phyloP scores from a whole-genome alignment of 2,797 vertebrate genomes.

The Staurois parvus region DNA sequence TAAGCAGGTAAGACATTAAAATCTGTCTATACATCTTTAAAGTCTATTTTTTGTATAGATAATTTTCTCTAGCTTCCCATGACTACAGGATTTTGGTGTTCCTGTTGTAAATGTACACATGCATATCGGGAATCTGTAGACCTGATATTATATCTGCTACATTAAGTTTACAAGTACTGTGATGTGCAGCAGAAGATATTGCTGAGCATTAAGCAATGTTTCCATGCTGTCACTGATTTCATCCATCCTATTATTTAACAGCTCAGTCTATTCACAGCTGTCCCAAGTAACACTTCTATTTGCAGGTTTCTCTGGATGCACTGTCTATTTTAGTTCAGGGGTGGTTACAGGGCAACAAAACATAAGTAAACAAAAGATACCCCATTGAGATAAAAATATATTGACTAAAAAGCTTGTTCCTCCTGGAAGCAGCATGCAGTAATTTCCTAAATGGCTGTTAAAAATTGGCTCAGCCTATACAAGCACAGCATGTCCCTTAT shows the following conservation, averaged over 20 bases:
- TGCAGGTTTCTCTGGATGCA: conserved; percentile 38
- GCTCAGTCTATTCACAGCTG: conserved; percentile 44
- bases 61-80: too few relatives aligned
- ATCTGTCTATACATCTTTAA: too few relatives aligned
- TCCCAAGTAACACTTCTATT: conserved; percentile 53
- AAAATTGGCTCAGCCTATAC: conserved; percentile 26
- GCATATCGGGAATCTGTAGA: not conserved
- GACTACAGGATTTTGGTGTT: too few relatives aligned
- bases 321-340: conserved; percentile 39
- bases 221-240: conserved; percentile 30
- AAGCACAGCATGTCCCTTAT: conserved; percentile 33
- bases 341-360: conserved; percentile 55
- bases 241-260: conserved; percentile 43
- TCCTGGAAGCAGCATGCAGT: conserved; percentile 32
- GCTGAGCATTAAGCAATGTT: conserved; percentile 29
- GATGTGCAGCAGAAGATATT: not conserved
- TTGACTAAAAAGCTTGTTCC: conserved; percentile 20
- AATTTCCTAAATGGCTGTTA: conserved; percentile 46
- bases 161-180: conserved; percentile 21
- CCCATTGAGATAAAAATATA: conserved; percentile 55
- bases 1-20: too few relatives aligned
- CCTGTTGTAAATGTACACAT: not conserved
- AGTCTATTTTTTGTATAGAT: too few relatives aligned
- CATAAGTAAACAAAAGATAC: conserved; percentile 55
- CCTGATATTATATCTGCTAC: not conserved